These are phyloP conservation scores for Volucella bombylans DNA, from an alignment of 2,888 invertebrate genomes.

Conservation along the genomic window DNA sequence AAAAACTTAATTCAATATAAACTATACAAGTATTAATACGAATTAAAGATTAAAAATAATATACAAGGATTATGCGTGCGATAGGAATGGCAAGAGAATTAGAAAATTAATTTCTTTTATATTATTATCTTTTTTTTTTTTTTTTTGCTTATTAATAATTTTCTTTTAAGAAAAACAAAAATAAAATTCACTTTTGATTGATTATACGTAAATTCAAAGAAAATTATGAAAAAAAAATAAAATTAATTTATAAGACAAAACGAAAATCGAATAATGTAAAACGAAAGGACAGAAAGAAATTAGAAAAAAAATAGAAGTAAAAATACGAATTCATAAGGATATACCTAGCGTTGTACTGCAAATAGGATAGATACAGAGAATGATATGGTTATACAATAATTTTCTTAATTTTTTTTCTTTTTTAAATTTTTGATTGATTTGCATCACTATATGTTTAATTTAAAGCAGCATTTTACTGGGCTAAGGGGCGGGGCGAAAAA, in stretches of 20 bases:
- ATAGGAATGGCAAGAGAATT: conserved; percentile 46
- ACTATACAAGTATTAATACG: conserved; percentile 31
- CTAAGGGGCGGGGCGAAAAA: conserved; percentile 34
- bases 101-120: conserved; percentile 38
- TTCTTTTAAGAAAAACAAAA: conserved; percentile 4
- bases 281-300: conserved; percentile 11
- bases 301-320: background rate
- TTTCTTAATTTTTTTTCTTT: conserved; percentile 1
- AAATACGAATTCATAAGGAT: conserved; percentile 31
- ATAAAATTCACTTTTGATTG: conserved; percentile 5
- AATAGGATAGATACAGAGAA: conserved; percentile 65
- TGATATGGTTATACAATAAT: conserved; percentile 30
- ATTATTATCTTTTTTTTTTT: conserved; percentile 23
- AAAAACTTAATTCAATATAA: background rate
- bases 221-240: conserved; percentile 33
- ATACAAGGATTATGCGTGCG: conserved; percentile 57
- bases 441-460: conserved; percentile 39
- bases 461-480: conserved; percentile 33
- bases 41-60: conserved; percentile 14
- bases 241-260: conserved; percentile 31
- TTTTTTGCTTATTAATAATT: conserved; percentile 1
- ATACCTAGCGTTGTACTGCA: conserved; percentile 68
- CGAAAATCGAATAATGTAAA: conserved; percentile 22
- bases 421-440: conserved; percentile 45
- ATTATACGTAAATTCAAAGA: conserved; percentile 1